Base-by-base conservation (phyloP, 2,797 vertebrate genomes). In the Vespertilio murinus region DNA sequence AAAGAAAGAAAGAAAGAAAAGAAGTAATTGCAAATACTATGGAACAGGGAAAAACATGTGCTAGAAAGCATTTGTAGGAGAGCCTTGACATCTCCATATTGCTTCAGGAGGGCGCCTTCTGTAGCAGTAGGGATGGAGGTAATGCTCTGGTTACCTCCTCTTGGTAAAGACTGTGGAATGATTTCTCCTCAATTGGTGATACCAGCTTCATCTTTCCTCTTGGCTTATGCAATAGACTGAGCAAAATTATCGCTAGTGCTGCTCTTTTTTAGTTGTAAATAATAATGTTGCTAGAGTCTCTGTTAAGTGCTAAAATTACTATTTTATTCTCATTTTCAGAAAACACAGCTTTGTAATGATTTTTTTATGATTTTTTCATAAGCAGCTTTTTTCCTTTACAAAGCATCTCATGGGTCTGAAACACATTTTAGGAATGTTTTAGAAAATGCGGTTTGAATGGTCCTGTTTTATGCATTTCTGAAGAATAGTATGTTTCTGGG, bases 291-390 rank as follows among this genome's bases (percentile, higher is more conserved):
- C 71, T 87, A 87, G 49, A 42, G 23, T 90, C 23, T 75, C 38
- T 3, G 1, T 67, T 82, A 80, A 86, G 61, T 88, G 33, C 52
- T 91, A 33, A 35, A 89, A 83, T 93, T 78, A 82, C 75, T 83
- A 56, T 95, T 91, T 95, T 83, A 83, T 87, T 56, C 17, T 84
- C 33, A 74, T 47, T 78, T 33, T 73, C 79, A 87, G 85, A 84
- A 90, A 90, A 79, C 64, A 92, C 30, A 88, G 30, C n/a, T 88
- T 87, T 88, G 22, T 30, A 80, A 69, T 82, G n/a, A n/a, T n/a
- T n/a, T n/a, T n/a, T n/a, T n/a, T n/a, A 23, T 30, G 49, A 75
- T 59, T 92, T 83, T 9, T 64, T 94, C 70, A 70, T 70, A 80
- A 56, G 45, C 28, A 71, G 28, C 59, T 42, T 77, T 56, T 67